Evolutionary conservation across 2,888 invertebrate species (phyloP).

Genomic region (Myopa testacea): DNA sequence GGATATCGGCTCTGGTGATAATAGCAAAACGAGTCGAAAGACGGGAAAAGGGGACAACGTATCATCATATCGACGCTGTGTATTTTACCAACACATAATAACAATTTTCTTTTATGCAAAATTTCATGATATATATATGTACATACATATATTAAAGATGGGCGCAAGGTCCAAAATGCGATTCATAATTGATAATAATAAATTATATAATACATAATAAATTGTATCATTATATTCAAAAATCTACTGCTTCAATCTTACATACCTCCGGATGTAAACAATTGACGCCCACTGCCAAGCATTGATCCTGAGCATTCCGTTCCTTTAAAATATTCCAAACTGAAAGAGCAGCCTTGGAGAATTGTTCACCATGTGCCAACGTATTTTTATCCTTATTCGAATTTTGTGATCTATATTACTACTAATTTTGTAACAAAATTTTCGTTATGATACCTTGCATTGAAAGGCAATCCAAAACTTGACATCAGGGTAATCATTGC

Average conservation of each 20-base stretch:
- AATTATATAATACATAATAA: too few species aligned
- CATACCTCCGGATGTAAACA: conserved; percentile 77
- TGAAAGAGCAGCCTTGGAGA: conserved; percentile 78
- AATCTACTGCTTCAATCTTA: not conserved
- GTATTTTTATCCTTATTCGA: conserved; percentile 70
- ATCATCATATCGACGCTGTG: too few species aligned
- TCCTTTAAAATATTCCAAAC: conserved; percentile 75
- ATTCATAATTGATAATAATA: too few species aligned
- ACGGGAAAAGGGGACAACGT: too few species aligned
- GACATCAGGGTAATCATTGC: conserved; percentile 78
- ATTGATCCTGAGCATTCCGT: conserved; percentile 73
- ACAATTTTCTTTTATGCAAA: too few species aligned
- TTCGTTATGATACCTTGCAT: conserved; percentile 74
- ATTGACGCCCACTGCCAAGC: conserved; percentile 90
- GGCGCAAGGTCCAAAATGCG: too few species aligned
- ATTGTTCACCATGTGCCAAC: conserved; percentile 84
- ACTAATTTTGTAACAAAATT: not conserved
- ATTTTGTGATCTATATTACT: not conserved
- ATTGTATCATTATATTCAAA: too few species aligned
- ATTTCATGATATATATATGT: too few species aligned
- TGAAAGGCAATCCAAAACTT: conserved; percentile 92
- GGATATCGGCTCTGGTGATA: too few species aligned
- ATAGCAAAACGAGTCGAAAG: too few species aligned
- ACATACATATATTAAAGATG: too few species aligned
- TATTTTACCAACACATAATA: too few species aligned